A percentile compares a stretch with the other conserved stretches of the same genome.
Evolutionary conservation across 2,888 invertebrate species (phyloP).

Genomic region (Leptura quadrifasciata): DNA sequence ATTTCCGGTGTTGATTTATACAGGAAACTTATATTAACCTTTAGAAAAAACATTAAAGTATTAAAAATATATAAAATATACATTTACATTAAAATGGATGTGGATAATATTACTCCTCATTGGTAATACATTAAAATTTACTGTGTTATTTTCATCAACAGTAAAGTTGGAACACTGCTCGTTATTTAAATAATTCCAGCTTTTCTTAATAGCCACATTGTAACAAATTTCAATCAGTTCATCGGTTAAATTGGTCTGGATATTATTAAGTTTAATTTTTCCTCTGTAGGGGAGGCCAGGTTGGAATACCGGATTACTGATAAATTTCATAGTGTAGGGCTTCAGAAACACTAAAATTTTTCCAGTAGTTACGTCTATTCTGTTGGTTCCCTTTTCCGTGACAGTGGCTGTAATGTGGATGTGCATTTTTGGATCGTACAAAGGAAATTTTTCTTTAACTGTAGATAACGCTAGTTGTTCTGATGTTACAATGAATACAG

Average conservation of each 20-base stretch:
- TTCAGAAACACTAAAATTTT: slow-evolving; percentile 76
- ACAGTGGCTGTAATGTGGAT: slow-evolving; percentile 72
- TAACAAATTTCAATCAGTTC: slow-evolving; percentile 70
- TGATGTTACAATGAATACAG: slow-evolving; percentile 62
- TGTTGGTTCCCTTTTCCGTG: slow-evolving; percentile 80
- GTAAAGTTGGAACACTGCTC: slow-evolving; percentile 68
- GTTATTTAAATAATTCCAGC: slow-evolving; percentile 68
- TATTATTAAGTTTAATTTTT: slow-evolving; percentile 73
- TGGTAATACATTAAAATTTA: slow-evolving; percentile 68
- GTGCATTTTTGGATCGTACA: slow-evolving; percentile 59
- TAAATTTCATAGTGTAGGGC: slow-evolving; percentile 77
- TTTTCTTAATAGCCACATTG: slow-evolving; percentile 68
- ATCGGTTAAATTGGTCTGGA: slow-evolving; percentile 54
- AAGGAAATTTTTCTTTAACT: slow-evolving; percentile 53
- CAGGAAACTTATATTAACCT: background rate
- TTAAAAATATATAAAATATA: slow-evolving; percentile 13
- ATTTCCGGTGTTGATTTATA: no score
- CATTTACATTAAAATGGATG: slow-evolving; percentile 68
- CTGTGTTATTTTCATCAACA: slow-evolving; percentile 59
- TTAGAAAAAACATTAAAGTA: no score
- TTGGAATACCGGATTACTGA: slow-evolving; percentile 79
- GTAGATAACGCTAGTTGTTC: slow-evolving; percentile 59
- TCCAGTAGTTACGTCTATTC: slow-evolving; percentile 79
- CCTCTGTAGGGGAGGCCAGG: slow-evolving; percentile 83
- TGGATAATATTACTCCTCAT: slow-evolving; percentile 68